Evolutionary conservation across 2,888 invertebrate species (phyloP).

Genomic region (Drosophila diplacantha): DNA sequence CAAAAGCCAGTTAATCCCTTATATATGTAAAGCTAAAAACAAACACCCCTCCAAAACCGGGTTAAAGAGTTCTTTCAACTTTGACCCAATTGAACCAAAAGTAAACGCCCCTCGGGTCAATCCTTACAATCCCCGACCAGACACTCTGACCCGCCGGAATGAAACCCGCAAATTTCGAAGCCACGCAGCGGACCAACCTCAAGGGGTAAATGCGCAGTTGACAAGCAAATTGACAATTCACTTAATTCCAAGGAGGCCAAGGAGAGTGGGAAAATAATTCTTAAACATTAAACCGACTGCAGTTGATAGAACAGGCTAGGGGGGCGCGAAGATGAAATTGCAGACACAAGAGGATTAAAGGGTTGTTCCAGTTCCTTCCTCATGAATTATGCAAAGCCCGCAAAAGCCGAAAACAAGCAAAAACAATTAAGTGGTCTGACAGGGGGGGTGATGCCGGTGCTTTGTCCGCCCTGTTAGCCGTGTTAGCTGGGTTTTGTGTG

Average conservation of each 20-base stretch:
- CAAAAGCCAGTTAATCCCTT: neutral
- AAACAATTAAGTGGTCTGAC: conserved; percentile 36
- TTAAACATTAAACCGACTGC: conserved; percentile 31
- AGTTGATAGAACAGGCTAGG: conserved; percentile 15
- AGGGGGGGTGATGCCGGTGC: neutral
- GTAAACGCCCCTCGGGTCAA: conserved; percentile 5
- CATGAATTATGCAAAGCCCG: conserved; percentile 39
- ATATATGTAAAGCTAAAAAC: neutral
- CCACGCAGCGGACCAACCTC: conserved; percentile 19
- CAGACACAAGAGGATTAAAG: conserved; percentile 29
- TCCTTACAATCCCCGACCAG: conserved; percentile 15
- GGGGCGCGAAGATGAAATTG: conserved; percentile 1
- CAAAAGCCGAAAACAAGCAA: conserved; percentile 41
- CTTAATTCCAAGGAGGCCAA: conserved; percentile 62
- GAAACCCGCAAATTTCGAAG: conserved; percentile 13
- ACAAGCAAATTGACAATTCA: conserved; percentile 66
- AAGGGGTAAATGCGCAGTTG: conserved; percentile 46
- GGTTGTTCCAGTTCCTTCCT: conserved; percentile 26
- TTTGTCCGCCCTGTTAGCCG: neutral
- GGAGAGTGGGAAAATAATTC: conserved; percentile 43
- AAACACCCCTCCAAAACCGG: conserved; percentile 6
- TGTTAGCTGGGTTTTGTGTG: conserved; percentile 7
- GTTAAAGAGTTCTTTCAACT: conserved; percentile 29
- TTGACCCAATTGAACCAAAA: conserved; percentile 26
- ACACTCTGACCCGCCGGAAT: conserved; percentile 8